Evolutionary conservation across 2,113 vertebrate species (phyloP), one percentile per base, ranked within the genome.

Genomic region (Phrynocephalus versicolor): DNA sequence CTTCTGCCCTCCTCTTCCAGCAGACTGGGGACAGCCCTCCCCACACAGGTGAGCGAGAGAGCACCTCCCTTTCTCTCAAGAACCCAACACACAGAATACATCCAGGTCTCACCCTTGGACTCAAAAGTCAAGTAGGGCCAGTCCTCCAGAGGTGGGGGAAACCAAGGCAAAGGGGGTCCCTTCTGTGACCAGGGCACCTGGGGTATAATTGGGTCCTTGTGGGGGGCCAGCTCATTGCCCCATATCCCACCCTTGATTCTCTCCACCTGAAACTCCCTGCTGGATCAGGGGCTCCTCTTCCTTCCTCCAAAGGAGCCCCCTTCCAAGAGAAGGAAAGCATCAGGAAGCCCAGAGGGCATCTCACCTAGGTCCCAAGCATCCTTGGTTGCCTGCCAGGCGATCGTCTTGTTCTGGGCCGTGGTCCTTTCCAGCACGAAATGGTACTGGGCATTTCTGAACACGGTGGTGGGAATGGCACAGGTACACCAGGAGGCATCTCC

Each of bases 281-380:
- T 37, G 51, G 2, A 2, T 15, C 33, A 15, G n/a, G 30, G 21
- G 8, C 18, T 30, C 14, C 9, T 19, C 67, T 10, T 55, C 33
- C 12, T 35, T 70, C 7, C n/a, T n/a, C n/a, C n/a, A n/a, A n/a
- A n/a, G 16, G 64, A 13, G 30, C 19, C 2, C 16, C 18, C 79
- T 23, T 1, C 7, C 27, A n/a, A 0, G 16, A 13, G 19, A 45
- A 7, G 1, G 1, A 64, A 21, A n/a, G 23, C 1, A n/a, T 23
- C n/a, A 14, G 5, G 18, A 62, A 45, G 45, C 33, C 39, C 69
- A 86, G 89, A 82, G 15, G 82, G 35, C 1, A 65, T 55, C 95
- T 96, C 91, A 97, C 96, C 94, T 10, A 94, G 80, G 0, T 37
- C 0, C 0, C 72, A 82, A 85, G 93, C 93, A 0, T 0, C 82